A percentile compares a stretch with the other conserved stretches of the same genome.
phyloP scores from a whole-genome alignment of 2,888 invertebrate genomes.

The Linnaemya tessellans region DNA sequence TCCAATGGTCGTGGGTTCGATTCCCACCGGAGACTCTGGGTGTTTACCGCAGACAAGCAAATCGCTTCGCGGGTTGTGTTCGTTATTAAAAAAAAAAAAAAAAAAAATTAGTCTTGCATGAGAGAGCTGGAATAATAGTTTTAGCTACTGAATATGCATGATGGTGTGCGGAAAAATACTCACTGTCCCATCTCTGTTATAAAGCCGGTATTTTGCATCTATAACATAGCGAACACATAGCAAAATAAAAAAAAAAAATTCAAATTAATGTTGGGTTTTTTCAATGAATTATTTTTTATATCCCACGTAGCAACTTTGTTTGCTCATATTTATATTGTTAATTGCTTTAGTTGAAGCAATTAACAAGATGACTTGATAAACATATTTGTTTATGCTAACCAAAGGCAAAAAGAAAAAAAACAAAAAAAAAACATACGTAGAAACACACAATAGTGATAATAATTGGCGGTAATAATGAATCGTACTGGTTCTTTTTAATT shows the following conservation, averaged over 20 bases:
- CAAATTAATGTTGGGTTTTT: not conserved
- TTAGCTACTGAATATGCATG: too few species aligned
- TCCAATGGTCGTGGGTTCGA: too few species aligned
- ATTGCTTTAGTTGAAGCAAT: constrained; percentile 12
- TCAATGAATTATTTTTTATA: constrained; percentile 12
- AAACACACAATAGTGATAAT: too few species aligned
- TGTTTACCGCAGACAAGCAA: too few species aligned
- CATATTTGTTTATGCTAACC: not conserved
- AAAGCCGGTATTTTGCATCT: constrained; percentile 1
- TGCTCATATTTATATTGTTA: not conserved
- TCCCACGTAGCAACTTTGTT: constrained; percentile 6
- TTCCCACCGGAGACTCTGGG: too few species aligned
- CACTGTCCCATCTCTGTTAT: not conserved
- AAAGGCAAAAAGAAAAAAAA: too few species aligned
- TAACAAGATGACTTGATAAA: not conserved
- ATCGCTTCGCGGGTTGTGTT: too few species aligned
- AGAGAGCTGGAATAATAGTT: too few species aligned
- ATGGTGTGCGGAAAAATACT: not conserved
- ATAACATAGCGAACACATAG: not conserved
- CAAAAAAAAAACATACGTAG: not conserved
- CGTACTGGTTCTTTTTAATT: not conserved
- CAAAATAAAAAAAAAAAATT: not conserved
- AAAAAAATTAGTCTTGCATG: too few species aligned
- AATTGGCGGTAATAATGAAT: not conserved
- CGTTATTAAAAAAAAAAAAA: too few species aligned